Conservation (phyloP, 1,140 invertebrate species). For the Monomorium pharaonis region DNA sequence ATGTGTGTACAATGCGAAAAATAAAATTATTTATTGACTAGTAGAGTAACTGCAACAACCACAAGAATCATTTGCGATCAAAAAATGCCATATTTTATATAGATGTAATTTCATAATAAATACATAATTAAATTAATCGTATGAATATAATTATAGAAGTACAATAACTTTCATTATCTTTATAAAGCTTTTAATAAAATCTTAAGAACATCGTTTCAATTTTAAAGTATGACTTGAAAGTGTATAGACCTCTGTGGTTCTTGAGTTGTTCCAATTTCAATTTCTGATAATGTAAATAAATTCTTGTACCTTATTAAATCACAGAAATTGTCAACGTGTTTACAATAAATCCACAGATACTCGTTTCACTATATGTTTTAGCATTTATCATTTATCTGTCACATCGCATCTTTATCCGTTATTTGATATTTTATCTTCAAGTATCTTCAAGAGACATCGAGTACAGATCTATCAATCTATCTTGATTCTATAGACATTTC, state of each 20-base stretch:
- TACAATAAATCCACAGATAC: background rate
- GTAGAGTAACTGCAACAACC: background rate
- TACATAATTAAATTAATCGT: background rate
- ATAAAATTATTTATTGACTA: background rate
- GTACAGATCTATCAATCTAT: background rate
- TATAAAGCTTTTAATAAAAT: background rate
- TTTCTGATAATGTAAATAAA: background rate
- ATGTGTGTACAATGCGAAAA: background rate
- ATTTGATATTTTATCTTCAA: background rate
- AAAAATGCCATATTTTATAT: background rate
- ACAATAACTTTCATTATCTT: background rate
- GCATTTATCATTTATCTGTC: background rate
- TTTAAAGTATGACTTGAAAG: background rate
- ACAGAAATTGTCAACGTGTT: background rate
- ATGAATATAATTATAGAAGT: background rate
- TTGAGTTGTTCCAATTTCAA: background rate
- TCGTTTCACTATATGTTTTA: background rate
- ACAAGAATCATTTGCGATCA: background rate
- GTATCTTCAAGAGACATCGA: slow-evolving; percentile 4
- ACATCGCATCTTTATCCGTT: background rate
- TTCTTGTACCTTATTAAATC: background rate
- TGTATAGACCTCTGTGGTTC: background rate
- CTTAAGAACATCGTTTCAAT: background rate
- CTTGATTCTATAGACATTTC: background rate
- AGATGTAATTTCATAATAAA: background rate